Evolutionary conservation across 2,888 invertebrate species (phyloP).

Genomic region (Aphidoletes aphidimyza): DNA sequence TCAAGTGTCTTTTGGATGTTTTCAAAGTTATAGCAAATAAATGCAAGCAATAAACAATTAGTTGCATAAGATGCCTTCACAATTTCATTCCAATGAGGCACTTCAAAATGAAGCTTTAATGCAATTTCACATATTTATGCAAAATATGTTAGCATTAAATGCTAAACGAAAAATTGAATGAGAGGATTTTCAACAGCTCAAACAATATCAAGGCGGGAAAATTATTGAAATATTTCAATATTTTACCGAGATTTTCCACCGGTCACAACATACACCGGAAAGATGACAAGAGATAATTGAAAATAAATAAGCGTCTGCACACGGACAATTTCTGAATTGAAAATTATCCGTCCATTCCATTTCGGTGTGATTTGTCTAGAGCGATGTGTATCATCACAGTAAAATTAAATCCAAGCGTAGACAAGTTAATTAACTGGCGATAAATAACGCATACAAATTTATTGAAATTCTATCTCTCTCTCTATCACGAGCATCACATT

Average conservation of each 20-base stretch:
- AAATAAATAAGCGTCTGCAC: conserved; percentile 19
- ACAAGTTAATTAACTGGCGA: conserved; percentile 44
- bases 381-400: not conserved
- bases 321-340: not conserved
- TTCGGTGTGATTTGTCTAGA: not conserved
- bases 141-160: too few relatives aligned
- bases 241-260: too few relatives aligned
- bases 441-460: conserved; percentile 53
- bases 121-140: too few relatives aligned
- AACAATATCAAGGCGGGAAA: too few relatives aligned
- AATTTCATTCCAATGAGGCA: too few relatives aligned
- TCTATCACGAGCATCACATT: not conserved
- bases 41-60: not conserved
- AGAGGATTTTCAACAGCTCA: too few relatives aligned
- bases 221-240: not conserved
- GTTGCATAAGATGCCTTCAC: too few relatives aligned
- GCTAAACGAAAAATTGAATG: too few relatives aligned
- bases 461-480: conserved; percentile 31
- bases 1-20: not conserved
- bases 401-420: conserved; percentile 42
- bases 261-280: too few relatives aligned
- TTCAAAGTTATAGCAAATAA: not conserved
- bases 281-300: not conserved
- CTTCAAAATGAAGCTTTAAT: too few relatives aligned
- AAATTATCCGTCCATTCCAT: not conserved